A percentile compares a stretch with the other conserved stretches of the same genome.
phyloP scores from a whole-genome alignment of 2,888 invertebrate species.

The Heliothis peltigera region DNA sequence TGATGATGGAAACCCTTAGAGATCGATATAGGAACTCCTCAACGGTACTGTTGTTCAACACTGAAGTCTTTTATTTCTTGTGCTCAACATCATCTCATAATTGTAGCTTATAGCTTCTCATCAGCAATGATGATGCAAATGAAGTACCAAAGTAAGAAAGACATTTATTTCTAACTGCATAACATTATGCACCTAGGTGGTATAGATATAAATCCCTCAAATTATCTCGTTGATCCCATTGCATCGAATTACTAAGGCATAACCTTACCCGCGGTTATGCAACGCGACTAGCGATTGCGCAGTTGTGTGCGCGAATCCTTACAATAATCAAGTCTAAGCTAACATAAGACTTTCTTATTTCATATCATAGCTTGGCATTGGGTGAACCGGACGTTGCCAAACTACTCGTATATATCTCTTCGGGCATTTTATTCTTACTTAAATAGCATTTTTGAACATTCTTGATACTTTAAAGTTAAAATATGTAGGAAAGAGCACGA shows the following conservation, averaged over 20 bases:
- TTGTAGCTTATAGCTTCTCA: too few relatives aligned
- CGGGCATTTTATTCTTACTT: slow-evolving; percentile 23
- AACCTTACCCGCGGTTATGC: slow-evolving; percentile 29
- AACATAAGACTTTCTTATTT: slow-evolving; percentile 41
- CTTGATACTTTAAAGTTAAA: slow-evolving; percentile 12
- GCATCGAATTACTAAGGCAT: slow-evolving; percentile 17
- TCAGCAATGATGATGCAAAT: too few relatives aligned
- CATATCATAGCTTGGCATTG: slow-evolving; percentile 46
- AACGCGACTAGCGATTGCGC: slow-evolving; percentile 20
- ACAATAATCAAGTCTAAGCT: slow-evolving; percentile 32
- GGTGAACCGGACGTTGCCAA: slow-evolving; percentile 48
- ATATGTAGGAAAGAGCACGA: not conserved
- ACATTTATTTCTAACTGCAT: too few relatives aligned
- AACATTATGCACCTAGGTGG: too few relatives aligned
- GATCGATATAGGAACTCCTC: too few relatives aligned
- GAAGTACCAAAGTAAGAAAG: too few relatives aligned
- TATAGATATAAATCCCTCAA: not conserved
- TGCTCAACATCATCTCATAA: too few relatives aligned
- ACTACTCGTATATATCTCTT: slow-evolving; percentile 43
- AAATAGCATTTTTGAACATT: slow-evolving; percentile 38
- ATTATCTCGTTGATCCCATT: not conserved
- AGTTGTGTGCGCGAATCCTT: slow-evolving; percentile 30
- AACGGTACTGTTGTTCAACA: too few relatives aligned
- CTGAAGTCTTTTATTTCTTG: too few relatives aligned
- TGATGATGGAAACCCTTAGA: too few relatives aligned